These are phyloP conservation scores for Miltochrista miniata DNA, from an alignment of 2,888 invertebrate species.

Conservation along the genomic window DNA sequence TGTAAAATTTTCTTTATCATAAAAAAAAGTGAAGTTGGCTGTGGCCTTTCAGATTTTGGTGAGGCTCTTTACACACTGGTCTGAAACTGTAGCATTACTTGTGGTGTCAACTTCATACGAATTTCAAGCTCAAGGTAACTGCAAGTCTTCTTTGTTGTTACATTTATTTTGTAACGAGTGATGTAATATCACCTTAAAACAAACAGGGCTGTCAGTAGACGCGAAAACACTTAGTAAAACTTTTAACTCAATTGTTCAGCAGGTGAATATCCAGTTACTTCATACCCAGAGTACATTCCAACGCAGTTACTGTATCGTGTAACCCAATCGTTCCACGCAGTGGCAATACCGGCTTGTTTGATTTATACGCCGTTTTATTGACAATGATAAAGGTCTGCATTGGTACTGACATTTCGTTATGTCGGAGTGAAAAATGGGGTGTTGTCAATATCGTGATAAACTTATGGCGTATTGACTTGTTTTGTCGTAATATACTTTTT, in stretches of 20 bases:
- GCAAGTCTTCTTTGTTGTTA: neutral
- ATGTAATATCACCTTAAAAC: neutral
- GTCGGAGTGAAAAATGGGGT: slow-evolving; percentile 65
- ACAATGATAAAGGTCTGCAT: slow-evolving; percentile 75
- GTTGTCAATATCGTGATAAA: slow-evolving; percentile 41
- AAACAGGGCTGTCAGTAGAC: neutral
- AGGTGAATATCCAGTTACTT: neutral
- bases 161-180: neutral
- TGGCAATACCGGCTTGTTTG: slow-evolving; percentile 46
- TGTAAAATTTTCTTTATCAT: too few relatives aligned
- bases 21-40: too few relatives aligned
- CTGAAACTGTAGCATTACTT: too few relatives aligned
- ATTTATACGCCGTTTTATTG: slow-evolving; percentile 69
- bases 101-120: too few relatives aligned
- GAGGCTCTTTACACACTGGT: too few relatives aligned
- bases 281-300: neutral
- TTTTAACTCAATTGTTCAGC: slow-evolving; percentile 1
- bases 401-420: slow-evolving; percentile 73
- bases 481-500: slow-evolving; percentile 39
- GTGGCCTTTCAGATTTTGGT: too few relatives aligned
- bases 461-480: slow-evolving; percentile 50
- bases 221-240: slow-evolving; percentile 8
- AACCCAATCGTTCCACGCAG: slow-evolving; percentile 30
- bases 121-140: too few relatives aligned
- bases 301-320: slow-evolving; percentile 14